phyloP scores from a whole-genome alignment of 2,888 invertebrate species.

The Sarcophaga rosellei region DNA sequence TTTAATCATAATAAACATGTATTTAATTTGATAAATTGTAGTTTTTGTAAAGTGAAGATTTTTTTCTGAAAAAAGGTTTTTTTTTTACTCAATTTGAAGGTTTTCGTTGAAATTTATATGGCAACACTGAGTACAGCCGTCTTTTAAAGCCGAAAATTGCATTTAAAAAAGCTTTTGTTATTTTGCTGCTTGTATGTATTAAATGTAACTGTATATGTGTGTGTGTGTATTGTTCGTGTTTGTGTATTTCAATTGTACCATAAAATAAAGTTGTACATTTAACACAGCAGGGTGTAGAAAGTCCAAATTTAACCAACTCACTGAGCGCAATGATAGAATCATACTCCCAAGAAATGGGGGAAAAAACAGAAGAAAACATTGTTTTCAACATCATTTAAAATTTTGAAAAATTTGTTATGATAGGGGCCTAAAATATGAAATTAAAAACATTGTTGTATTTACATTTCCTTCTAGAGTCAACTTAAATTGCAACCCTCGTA shows the following conservation, averaged over 20 bases:
- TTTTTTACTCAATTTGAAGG: too few relatives aligned
- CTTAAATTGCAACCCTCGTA: slow-evolving; percentile 14
- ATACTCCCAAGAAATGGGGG: slow-evolving; percentile 71
- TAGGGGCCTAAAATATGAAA: not conserved
- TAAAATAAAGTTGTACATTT: slow-evolving; percentile 67
- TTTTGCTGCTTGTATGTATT: slow-evolving; percentile 71
- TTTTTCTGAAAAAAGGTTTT: too few relatives aligned
- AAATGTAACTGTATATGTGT: slow-evolving; percentile 70
- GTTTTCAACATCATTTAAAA: not conserved
- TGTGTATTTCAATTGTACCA: slow-evolving; percentile 67
- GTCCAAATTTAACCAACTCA: slow-evolving; percentile 46
- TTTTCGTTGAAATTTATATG: too few relatives aligned
- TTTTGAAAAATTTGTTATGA: too few relatives aligned
- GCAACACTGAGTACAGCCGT: too few relatives aligned
- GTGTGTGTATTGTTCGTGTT: slow-evolving; percentile 31
- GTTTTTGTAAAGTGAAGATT: too few relatives aligned
- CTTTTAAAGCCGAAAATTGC: too few relatives aligned
- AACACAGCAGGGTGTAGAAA: slow-evolving; percentile 63
- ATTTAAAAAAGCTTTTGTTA: slow-evolving; percentile 57
- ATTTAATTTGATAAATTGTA: too few relatives aligned
- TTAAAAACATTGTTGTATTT: not conserved
- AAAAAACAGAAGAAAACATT: slow-evolving; percentile 4
- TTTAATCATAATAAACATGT: too few relatives aligned
- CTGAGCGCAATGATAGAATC: slow-evolving; percentile 69
- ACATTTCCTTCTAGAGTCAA: not conserved